Evolutionary conservation across 2,888 invertebrate species (phyloP), one percentile per base, ranked within the genome.

Genomic region (Sabellastarte sp.): DNA sequence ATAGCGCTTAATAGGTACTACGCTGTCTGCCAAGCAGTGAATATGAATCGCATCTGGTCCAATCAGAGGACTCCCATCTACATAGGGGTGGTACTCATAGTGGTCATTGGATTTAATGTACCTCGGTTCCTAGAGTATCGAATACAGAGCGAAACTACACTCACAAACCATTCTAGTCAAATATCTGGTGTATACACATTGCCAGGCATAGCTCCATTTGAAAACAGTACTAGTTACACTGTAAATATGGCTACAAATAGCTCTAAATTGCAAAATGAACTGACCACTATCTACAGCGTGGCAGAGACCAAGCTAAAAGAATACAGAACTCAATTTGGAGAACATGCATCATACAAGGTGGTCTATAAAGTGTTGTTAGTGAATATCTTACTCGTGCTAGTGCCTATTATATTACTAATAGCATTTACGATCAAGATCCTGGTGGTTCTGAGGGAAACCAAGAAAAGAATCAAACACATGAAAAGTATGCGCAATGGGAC

Each of bases 121-220:
- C 73, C 73, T 4, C 60, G 73, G 31, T 63, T 73, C 53, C 73
- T 73, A 59, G 73, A 73, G 56, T 73, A 73, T 63, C 41, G 59
- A 28, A 61, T 73, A 53, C 58, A 63, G 2, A 61, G 57, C 3
- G 29, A n/a, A n/a, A 24, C 15, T n/a, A n/a, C 26, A 26, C n/a
- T 58, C 26, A 33, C 59, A 20, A 26, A n/a, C 26, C 50, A 41
- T 3, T 15, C 10, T 20, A n/a, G n/a, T n/a, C n/a, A n/a, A n/a
- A n/a, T n/a, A n/a, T n/a, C n/a, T n/a, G n/a, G n/a, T n/a, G n/a
- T n/a, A n/a, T n/a, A n/a, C n/a, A n/a, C n/a, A n/a, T n/a, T n/a
- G n/a, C n/a, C n/a, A n/a, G n/a, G n/a, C n/a, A n/a, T n/a, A n/a
- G n/a, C n/a, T n/a, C n/a, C n/a, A n/a, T n/a, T n/a, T n/a, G 41